Percentiles rank a stretch among this genome's conserved stretches.
phyloP scores from a whole-genome alignment of 2,797 vertebrate species.

The Podarcis siculus region DNA sequence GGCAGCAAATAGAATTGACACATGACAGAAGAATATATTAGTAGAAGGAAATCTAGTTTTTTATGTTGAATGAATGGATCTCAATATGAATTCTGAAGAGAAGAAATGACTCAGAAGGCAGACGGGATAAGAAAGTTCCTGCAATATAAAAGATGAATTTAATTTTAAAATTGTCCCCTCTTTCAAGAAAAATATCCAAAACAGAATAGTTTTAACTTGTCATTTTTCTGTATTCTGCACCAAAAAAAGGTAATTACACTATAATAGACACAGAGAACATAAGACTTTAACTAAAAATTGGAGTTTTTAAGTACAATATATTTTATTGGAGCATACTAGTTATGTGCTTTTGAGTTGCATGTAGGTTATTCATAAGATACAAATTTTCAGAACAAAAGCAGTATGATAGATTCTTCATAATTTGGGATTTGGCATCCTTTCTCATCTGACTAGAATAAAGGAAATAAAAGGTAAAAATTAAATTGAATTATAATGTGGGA shows the following conservation, averaged over 20 bases:
- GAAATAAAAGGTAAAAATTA: neutral
- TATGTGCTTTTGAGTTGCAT: neutral
- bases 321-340: neutral
- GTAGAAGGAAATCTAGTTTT: neutral
- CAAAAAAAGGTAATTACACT: neutral
- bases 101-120: neutral
- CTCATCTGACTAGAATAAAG: neutral
- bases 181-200: neutral
- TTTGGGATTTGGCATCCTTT: neutral
- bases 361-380: neutral
- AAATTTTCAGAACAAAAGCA: neutral
- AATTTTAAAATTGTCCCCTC: neutral
- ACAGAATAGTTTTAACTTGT: neutral
- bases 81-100: neutral
- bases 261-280: neutral
- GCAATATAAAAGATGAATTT: neutral
- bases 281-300: neutral
- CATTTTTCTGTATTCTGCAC: neutral
- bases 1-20: neutral
- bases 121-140: neutral
- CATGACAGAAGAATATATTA: neutral
- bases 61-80: neutral
- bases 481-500: neutral
- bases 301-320: neutral
- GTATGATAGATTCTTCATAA: too few relatives aligned